phyloP scores from a whole-genome alignment of 2,888 invertebrate genomes.

The Diloba caeruleocephala region DNA sequence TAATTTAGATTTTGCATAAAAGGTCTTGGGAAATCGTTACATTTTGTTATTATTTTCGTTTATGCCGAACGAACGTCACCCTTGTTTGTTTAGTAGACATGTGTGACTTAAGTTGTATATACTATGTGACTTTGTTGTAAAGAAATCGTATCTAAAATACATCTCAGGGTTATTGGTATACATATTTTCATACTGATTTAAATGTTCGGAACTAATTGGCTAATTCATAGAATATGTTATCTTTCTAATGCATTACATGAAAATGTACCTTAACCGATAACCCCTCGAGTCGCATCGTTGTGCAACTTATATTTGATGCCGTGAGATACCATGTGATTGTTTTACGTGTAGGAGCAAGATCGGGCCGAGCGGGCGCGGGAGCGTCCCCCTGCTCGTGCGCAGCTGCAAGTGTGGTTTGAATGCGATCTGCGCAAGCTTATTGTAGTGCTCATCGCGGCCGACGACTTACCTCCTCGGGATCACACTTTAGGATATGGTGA shows the following conservation, averaged over 20 bases:
- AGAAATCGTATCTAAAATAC: slow-evolving; percentile 25
- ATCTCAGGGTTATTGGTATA: slow-evolving; percentile 24
- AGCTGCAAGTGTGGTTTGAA: slow-evolving; percentile 97
- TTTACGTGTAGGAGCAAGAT: slow-evolving; percentile 79
- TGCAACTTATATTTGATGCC: slow-evolving; percentile 32
- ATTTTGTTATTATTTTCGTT: slow-evolving; percentile 54
- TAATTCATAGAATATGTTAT: background rate
- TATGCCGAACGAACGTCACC: slow-evolving; percentile 57
- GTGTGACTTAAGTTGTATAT: slow-evolving; percentile 46
- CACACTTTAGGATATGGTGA: slow-evolving; percentile 93
- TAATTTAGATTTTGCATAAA: slow-evolving; percentile 77
- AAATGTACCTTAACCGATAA: slow-evolving; percentile 18
- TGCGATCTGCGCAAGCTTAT: slow-evolving; percentile 94
- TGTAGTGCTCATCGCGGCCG: slow-evolving; percentile 95
- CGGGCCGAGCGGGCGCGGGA: slow-evolving; percentile 86
- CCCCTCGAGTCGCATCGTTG: slow-evolving; percentile 52
- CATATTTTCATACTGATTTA: slow-evolving; percentile 13
- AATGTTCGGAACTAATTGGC: background rate
- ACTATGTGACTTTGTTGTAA: slow-evolving; percentile 56
- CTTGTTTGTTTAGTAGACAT: slow-evolving; percentile 61
- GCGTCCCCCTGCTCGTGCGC: slow-evolving; percentile 93
- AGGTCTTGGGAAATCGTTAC: slow-evolving; percentile 63
- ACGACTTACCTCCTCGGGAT: slow-evolving; percentile 94
- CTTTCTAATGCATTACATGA: slow-evolving; percentile 2
- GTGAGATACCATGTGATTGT: slow-evolving; percentile 30